Percentiles rank a stretch among this genome's conserved stretches.
These are phyloP conservation scores for Drosophila subobscura DNA, from an alignment of 1,140 invertebrate species.

Conservation along the genomic window DNA sequence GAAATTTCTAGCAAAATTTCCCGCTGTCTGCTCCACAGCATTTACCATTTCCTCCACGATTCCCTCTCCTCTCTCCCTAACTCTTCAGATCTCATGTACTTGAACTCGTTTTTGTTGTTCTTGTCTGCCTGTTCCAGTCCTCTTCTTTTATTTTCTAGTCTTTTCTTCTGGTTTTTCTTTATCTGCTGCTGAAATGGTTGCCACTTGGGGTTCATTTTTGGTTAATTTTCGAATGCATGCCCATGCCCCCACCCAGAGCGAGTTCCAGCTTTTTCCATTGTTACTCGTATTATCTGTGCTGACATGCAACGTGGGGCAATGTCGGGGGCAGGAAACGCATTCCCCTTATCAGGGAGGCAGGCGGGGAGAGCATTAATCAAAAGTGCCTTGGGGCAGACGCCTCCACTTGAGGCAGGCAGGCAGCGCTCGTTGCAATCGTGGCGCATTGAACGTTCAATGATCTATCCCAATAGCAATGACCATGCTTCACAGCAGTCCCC, in stretches of 20 bases:
- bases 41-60: conserved; percentile 20
- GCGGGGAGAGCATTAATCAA: conserved; percentile 59
- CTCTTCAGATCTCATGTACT: conserved; percentile 41
- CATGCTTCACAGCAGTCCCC: conserved; percentile 11
- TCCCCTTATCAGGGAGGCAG: conserved; percentile 32
- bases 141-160: conserved; percentile 14
- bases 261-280: conserved; percentile 25
- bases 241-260: background rate
- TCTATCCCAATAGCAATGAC: conserved; percentile 69
- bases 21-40: conserved; percentile 19
- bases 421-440: conserved; percentile 36
- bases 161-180: conserved; percentile 16
- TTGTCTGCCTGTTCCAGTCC: background rate
- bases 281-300: conserved; percentile 63
- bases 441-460: conserved; percentile 78
- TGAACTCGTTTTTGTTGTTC: conserved; percentile 66
- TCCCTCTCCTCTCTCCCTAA: conserved; percentile 8
- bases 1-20: conserved; percentile 40
- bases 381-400: conserved; percentile 71
- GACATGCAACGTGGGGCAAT: conserved; percentile 48
- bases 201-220: conserved; percentile 38
- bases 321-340: conserved; percentile 64
- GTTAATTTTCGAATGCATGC: conserved; percentile 31
- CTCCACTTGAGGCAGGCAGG: conserved; percentile 56
- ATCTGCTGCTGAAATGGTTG: conserved; percentile 17